Evolutionary conservation across 2,888 invertebrate genomes (phyloP), one percentile per base, ranked within the genome.

Genomic region (Pyrrhosoma nymphula): DNA sequence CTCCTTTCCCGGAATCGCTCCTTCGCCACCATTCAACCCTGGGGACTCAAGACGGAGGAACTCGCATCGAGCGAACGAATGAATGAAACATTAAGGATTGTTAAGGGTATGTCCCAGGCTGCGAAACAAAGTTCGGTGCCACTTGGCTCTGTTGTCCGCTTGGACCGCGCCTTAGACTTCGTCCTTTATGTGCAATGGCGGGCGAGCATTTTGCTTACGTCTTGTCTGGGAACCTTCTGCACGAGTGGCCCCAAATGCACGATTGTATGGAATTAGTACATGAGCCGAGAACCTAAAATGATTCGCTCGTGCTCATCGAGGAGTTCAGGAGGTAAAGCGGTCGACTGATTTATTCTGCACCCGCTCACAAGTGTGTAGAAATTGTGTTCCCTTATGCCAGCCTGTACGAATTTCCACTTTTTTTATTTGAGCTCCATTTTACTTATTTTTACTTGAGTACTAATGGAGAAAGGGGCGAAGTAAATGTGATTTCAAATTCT

Each of bases 61-160:
- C 82, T 82, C 35, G 35, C 82, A 35, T 35, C 35, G 82, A 35
- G 82, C 2, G 35, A 35, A 18, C 82, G 18, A 16, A 35, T 35
- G 82, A 82, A 18, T 30, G 35, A 82, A 82, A 82, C 82, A 82
- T 35, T 82, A 82, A 82, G 82, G 82, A 82, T 82, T 82, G 30
- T 69, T 69, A 69, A 69, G 69, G 69, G 35, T 82, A 12, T 35
- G 30, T 82, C 82, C 35, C 82, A 14, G 35, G 82, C 82, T 35
- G 8, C 16, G 82, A 82, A 14, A 35, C 82, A 82, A 82, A 82
- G 82, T 82, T 82, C 35, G 30, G 1, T 14, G 82, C 30, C 82
- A 82, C 82, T 82, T 82, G 35, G 82, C 82, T n/a, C 26, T 2
- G 69, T n/a, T n/a, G 30, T 35, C 2, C 30, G 14, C 60, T 69